Evolutionary conservation across 2,888 invertebrate species (phyloP).

Genomic region (Eulithis testata): DNA sequence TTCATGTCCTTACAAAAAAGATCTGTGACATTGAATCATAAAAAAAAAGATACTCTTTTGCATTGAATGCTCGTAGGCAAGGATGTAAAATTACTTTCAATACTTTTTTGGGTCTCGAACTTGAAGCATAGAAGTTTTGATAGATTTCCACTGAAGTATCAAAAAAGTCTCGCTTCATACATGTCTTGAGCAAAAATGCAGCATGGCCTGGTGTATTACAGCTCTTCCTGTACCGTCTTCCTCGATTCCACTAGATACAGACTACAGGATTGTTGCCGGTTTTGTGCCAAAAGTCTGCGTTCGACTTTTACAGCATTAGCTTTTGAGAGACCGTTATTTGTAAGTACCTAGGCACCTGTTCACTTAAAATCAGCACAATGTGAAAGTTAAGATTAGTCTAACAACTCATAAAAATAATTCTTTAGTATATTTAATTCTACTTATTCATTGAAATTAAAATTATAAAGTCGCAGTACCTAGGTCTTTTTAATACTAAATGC

Average conservation of each 20-base stretch:
- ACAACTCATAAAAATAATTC: neutral
- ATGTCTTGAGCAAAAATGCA: neutral
- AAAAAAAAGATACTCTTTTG: no score
- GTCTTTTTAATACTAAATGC: neutral
- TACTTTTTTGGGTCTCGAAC: no score
- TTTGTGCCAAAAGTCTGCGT: constrained; percentile 22
- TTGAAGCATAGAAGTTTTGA: no score
- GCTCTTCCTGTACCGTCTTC: no score
- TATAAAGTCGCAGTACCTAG: neutral
- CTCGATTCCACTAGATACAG: neutral
- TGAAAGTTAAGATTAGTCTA: constrained; percentile 5
- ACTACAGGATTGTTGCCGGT: constrained; percentile 13
- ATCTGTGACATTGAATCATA: neutral
- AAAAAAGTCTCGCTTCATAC: no score
- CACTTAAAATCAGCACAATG: neutral
- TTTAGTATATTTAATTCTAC: neutral
- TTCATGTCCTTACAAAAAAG: neutral
- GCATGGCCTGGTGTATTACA: no score
- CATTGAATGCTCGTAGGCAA: neutral
- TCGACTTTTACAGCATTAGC: constrained; percentile 24
- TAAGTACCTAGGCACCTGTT: constrained; percentile 5
- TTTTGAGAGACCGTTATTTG: constrained; percentile 23
- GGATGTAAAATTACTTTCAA: no score
- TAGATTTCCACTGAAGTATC: no score
- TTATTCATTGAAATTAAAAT: neutral